phyloP scores from a whole-genome alignment of 2,888 invertebrate genomes.

The Megaustenia siamemsis region DNA sequence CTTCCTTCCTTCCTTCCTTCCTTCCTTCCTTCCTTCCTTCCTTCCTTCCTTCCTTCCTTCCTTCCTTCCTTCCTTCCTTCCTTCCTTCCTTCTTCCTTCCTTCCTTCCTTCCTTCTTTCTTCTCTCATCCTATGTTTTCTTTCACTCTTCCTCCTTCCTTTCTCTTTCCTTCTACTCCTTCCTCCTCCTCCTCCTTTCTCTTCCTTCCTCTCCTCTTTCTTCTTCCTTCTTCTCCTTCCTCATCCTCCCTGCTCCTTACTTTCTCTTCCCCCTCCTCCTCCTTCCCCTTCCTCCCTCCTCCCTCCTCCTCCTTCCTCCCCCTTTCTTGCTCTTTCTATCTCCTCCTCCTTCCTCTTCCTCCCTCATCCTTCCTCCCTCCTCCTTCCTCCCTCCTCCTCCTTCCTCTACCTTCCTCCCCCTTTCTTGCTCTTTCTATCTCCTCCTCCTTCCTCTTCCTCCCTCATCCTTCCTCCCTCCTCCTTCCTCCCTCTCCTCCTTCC shows the following conservation, averaged over 20 bases:
- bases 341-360: not conserved
- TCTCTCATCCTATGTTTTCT: not conserved
- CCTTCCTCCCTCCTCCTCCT: not conserved
- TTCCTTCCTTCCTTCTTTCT: not conserved
- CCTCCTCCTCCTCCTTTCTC: not conserved
- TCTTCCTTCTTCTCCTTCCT: conserved; percentile 13
- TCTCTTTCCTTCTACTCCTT: not conserved
- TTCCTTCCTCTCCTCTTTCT: not conserved
- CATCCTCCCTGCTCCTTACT: conserved; percentile 15
- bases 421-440: not conserved
- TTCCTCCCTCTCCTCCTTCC: not conserved
- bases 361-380: not conserved
- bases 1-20: not conserved
- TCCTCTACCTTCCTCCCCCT: not conserved
- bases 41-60: too few relatives aligned
- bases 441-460: too few relatives aligned
- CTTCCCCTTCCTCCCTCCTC: not conserved
- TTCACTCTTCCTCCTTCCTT: not conserved
- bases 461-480: not conserved
- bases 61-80: not conserved
- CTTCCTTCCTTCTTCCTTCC: not conserved
- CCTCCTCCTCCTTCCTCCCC: conserved; percentile 18
- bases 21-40: not conserved
- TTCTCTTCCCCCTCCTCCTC: conserved; percentile 29
- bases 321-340: not conserved